These are phyloP conservation scores for Heteromormyrus szaboi DNA, from an alignment of 2,797 vertebrate species.

Conservation along the genomic window DNA sequence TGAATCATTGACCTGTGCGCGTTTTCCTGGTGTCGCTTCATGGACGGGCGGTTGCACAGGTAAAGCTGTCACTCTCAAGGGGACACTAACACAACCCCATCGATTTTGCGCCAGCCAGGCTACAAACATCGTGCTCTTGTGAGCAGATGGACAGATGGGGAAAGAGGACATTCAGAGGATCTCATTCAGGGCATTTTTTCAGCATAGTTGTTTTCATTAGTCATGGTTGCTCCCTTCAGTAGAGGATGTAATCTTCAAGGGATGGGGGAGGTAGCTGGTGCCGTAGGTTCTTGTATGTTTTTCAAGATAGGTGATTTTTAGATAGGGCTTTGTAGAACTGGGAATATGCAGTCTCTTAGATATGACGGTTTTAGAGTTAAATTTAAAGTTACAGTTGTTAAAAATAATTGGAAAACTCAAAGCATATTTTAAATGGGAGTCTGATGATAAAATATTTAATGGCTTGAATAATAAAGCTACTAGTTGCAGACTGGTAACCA, in stretches of 20 bases:
- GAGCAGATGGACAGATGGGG: background rate
- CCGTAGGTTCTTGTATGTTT: background rate
- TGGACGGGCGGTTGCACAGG: background rate
- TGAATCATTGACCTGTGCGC: background rate
- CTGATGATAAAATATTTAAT: background rate
- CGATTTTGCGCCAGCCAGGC: background rate
- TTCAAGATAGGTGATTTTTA: background rate
- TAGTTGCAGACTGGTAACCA: background rate
- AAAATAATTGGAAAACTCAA: background rate
- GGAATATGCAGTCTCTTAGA: background rate
- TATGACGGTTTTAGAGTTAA: background rate
- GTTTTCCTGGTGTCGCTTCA: background rate
- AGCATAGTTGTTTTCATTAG: background rate
- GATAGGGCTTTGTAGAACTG: background rate
- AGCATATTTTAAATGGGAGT: background rate
- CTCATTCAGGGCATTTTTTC: background rate
- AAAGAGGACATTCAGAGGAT: background rate
- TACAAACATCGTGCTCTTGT: background rate
- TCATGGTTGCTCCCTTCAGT: slow-evolving; percentile 10
- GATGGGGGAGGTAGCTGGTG: background rate
- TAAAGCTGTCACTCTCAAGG: background rate
- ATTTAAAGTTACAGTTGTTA: background rate
- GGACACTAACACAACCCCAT: background rate
- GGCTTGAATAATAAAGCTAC: background rate
- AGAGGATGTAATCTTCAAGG: background rate